Evolutionary conservation across 2,113 vertebrate genomes (phyloP), one percentile per base, ranked within the genome.

Genomic region (Lycocorax pyrrhopterus): DNA sequence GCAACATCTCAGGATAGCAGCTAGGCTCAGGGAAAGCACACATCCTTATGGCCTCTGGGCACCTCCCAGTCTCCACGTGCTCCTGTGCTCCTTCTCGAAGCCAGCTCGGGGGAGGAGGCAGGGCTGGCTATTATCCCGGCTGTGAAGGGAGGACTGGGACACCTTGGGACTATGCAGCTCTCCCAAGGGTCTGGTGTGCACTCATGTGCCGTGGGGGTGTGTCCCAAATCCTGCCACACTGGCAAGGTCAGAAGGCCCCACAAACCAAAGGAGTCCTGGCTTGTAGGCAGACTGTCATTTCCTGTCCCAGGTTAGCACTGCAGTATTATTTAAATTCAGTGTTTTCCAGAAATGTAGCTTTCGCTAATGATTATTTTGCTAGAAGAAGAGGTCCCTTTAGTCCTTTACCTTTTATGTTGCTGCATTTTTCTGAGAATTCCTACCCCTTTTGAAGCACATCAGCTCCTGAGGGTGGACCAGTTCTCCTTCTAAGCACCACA

Each of bases 161-260:
- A 12, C 11, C 3, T 2, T 1, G 26, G 10, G 7, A 16, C 62
- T 20, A 0, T 35, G 30, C 6, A 3, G 46, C 13, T 75, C 44
- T 76, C 21, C 15, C 23, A 19, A 18, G 13, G 35, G 3, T 64
- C 22, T 1, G 1, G 9, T 0, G 3, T 2, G 30, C 4, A 4
- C 19, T 10, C 46, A 4, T 1, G 3, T 32, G 44, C 41, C 5
- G 1, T 1, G 2, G 16, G 8, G 14, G 3, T 10, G 11, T 10
- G 9, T 18, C 52, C 23, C 20, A 63, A 22, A 47, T 82, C 37
- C 37, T 47, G 16, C 43, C 20, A 18, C n/a, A 1, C 33, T 22
- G 2, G 1, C 12, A 1, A 7, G 30, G 8, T 41, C 63, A 62
- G 73, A 41, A 52, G 23, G 6, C 3, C 52, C 18, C 25, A 3